A percentile compares a stretch with the other conserved stretches of the same genome.
These are phyloP conservation scores for Eilema griseolum DNA, from an alignment of 2,888 invertebrate genomes.

Conservation along the genomic window DNA sequence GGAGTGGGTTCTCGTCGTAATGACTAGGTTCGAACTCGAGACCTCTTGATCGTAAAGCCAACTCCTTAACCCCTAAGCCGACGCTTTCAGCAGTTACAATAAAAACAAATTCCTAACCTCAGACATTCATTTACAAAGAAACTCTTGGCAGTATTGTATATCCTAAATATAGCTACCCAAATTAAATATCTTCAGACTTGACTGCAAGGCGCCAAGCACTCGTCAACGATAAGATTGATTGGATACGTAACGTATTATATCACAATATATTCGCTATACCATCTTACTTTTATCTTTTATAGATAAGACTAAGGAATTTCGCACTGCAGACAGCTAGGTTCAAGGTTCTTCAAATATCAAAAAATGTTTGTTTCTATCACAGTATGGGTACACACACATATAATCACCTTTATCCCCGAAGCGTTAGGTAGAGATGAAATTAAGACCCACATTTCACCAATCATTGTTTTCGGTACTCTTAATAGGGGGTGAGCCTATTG, in stretches of 20 bases:
- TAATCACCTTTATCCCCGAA: too few relatives aligned
- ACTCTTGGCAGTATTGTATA: constrained; percentile 4
- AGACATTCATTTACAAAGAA: background rate
- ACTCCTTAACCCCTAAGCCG: too few relatives aligned
- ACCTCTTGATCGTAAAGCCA: too few relatives aligned
- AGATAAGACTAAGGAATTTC: constrained; percentile 14
- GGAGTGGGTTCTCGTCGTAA: too few relatives aligned
- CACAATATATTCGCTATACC: background rate
- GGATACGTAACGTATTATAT: constrained; percentile 1
- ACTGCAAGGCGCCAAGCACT: constrained; percentile 9
- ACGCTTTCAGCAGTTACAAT: too few relatives aligned
- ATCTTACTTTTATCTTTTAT: constrained; percentile 2
- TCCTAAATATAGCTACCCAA: constrained; percentile 2
- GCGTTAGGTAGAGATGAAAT: too few relatives aligned
- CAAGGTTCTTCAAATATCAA: constrained; percentile 7
- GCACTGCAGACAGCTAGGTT: constrained; percentile 2
- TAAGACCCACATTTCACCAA: too few relatives aligned
- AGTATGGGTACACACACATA: too few relatives aligned
- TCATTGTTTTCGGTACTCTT: too few relatives aligned
- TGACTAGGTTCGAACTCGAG: too few relatives aligned
- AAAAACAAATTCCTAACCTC: too few relatives aligned
- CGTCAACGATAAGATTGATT: background rate
- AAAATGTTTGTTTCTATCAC: background rate
- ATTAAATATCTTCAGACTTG: background rate
- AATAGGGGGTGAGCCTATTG: too few relatives aligned